Base-by-base conservation (phyloP, 1,140 invertebrate genomes). In the Yoshiicerus persimilis region DNA sequence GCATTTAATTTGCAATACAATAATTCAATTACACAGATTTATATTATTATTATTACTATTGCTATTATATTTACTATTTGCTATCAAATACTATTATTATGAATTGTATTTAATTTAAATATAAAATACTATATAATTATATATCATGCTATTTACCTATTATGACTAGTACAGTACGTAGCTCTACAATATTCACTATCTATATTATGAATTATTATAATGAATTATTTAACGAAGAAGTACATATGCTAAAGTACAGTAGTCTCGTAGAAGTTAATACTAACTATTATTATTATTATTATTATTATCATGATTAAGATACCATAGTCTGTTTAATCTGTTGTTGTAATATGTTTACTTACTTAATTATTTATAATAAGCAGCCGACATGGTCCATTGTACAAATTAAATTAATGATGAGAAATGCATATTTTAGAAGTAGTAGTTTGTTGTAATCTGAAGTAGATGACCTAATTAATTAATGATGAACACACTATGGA, bases 1-100 rank as follows among this genome's bases (percentile, higher is more conserved):
- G 85, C 85, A 86, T 86, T 86, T 86, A 86, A 62, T 86, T 86
- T 86, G 85, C 85, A 86, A 86, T 86, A 86, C 85, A 86, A 86
- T 86, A 86, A 56, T 85, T 85, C 36, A 85, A 32, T 86, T 86
- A 86, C 56, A 86, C 62, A 64, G 56, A 38, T 64, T 85, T 41
- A 56, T 39, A 25, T 39, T 85, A 85, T 85, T 39, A 30, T 39
- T 62, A 38, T 62, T 80, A 80, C 32, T 80, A 80, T 80, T 80
- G 32, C 20, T 23, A 80, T 80, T 36, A 80, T 80, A 36, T 36
- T 80, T 80, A 80, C 30, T 80, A 80, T 80, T 36, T 86, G 62
- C 41, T 38, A 39, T 32, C 25, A 86, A 36, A 66, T 38, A 86
- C 32, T 66, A 86, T 86, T 47, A 34, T 87, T n/a, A n/a, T n/a